Conservation (phyloP, 2,797 vertebrate species). For the Lagorchestes hirsutus region DNA sequence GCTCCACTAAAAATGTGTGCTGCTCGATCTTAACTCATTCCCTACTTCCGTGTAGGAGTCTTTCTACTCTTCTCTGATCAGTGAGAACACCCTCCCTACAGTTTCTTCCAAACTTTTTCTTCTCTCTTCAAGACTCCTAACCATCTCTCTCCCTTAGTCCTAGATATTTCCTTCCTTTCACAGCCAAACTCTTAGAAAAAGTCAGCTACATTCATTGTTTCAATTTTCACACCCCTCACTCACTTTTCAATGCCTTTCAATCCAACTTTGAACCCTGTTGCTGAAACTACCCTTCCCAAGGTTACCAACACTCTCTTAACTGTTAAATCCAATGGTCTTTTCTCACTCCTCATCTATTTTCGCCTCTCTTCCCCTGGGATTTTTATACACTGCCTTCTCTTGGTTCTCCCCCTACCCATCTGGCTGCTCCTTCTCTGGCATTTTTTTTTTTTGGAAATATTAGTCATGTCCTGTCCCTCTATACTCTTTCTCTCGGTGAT, state of each 20-base stretch:
- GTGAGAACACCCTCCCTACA: neutral
- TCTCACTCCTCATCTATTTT: neutral
- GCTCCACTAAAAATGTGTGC: neutral
- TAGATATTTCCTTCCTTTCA: neutral
- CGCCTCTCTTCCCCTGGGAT: neutral
- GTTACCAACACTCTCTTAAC: neutral
- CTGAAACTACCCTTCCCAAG: neutral
- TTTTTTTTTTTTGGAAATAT: neutral
- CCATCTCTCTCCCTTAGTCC: neutral
- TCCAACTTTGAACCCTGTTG: neutral
- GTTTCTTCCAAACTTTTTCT: slow-evolving; percentile 3
- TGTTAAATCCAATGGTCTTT: neutral
- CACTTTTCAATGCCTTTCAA: neutral
- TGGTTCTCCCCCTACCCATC: neutral
- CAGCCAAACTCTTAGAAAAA: neutral
- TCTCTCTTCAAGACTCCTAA: slow-evolving; percentile 24
- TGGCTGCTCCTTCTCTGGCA: neutral
- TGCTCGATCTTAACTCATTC: neutral
- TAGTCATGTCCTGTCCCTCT: too few relatives aligned
- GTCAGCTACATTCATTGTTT: neutral
- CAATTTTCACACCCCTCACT: neutral
- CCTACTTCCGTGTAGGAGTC: neutral
- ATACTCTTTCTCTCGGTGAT: neutral
- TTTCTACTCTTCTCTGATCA: neutral
- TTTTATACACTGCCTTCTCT: neutral